Conservation (phyloP, 2,113 vertebrate genomes). For the Pluvialis apricaria region DNA sequence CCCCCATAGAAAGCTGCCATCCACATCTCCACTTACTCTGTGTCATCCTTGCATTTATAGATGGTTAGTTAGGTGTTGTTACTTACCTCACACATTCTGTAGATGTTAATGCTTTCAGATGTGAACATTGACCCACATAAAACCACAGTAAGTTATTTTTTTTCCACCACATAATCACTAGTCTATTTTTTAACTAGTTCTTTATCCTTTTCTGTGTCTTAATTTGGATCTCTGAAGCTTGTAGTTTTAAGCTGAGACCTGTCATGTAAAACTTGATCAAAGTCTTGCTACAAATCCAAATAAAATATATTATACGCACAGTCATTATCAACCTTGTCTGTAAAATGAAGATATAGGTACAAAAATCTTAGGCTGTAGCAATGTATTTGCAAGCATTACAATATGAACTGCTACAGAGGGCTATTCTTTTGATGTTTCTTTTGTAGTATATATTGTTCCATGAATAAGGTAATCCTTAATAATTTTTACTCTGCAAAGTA, state of each 20-base stretch:
- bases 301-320: constrained; percentile 28
- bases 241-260: constrained; percentile 35
- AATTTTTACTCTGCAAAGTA: not conserved
- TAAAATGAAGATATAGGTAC: constrained; percentile 38
- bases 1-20: not conserved
- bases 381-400: constrained; percentile 38
- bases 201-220: constrained; percentile 22
- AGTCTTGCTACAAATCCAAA: constrained; percentile 49
- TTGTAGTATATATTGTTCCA: constrained; percentile 31
- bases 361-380: not conserved
- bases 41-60: not conserved
- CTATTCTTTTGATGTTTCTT: constrained; percentile 30
- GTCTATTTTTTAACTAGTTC: constrained; percentile 4
- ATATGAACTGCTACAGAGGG: constrained; percentile 7
- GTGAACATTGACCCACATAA: not conserved
- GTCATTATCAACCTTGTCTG: constrained; percentile 23
- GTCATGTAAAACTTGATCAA: constrained; percentile 52
- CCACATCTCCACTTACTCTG: not conserved
- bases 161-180: not conserved
- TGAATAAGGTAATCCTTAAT: constrained; percentile 15
- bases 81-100: not conserved
- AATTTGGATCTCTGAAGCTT: constrained; percentile 38
- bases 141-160: not conserved
- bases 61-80: not conserved
- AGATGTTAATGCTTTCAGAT: not conserved